Evolutionary conservation across 2,797 vertebrate genomes (phyloP).

Genomic region (Epinephelus awoara): DNA sequence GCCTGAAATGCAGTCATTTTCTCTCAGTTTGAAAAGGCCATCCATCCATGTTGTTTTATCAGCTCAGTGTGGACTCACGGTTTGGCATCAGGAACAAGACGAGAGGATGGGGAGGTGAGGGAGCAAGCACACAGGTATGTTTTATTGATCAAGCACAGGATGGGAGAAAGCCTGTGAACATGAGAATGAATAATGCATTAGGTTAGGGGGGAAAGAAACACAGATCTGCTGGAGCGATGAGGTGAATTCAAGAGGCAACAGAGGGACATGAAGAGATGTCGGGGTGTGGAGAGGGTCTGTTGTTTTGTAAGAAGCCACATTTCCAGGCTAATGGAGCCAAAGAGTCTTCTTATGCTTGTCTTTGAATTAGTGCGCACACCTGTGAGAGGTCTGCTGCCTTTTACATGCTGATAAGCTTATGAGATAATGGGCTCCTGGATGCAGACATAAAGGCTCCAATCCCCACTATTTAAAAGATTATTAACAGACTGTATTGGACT

Average conservation of each 20-base stretch:
- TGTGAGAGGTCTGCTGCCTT: constrained; percentile 3
- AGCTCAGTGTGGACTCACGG: constrained; percentile 43
- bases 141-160: constrained; percentile 81
- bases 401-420: constrained; percentile 1
- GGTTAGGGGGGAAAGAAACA: constrained; percentile 34
- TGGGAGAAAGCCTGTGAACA: constrained; percentile 67
- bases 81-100: constrained; percentile 53
- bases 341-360: background rate
- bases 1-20: constrained; percentile 53
- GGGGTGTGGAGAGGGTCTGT: constrained; percentile 17
- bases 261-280: constrained; percentile 9
- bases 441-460: background rate
- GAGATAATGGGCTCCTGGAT: background rate
- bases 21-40: constrained; percentile 53
- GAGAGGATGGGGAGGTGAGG: constrained; percentile 61
- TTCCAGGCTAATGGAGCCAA: constrained; percentile 36
- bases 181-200: constrained; percentile 80
- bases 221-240: constrained; percentile 52
- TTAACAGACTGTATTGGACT: no score
- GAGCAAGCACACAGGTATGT: constrained; percentile 75
- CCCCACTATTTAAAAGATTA: background rate
- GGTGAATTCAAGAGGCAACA: constrained; percentile 49
- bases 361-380: constrained; percentile 3
- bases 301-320: constrained; percentile 13
- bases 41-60: constrained; percentile 67